Base-by-base conservation (phyloP, 2,888 invertebrate species). In the Caenorhabditis sp. region DNA sequence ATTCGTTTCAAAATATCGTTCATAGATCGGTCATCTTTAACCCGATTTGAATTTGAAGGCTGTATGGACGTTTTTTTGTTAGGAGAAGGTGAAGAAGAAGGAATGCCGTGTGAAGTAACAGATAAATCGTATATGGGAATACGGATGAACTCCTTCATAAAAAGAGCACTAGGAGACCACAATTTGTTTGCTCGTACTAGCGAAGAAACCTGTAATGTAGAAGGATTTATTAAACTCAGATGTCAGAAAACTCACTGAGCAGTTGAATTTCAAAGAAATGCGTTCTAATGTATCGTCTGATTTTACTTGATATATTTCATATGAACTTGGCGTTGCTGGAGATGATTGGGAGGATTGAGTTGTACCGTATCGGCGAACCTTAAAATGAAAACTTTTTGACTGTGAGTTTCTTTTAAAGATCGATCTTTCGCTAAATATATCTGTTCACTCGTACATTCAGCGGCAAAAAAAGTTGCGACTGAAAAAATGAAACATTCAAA, bases 331-430 rank as follows among this genome's bases (percentile, higher is more conserved):
- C 0, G 68, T 75, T 4, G 54, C 70, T 23, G 75, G 68, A 19
- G 75, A 59, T 6, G 68, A 69, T 36, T 65, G 64, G 14, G 43
- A 43, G 12, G 54, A 69, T 58, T 73, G 71, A 1, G 82, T 82
- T 50, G 81, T 81, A 10, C 81, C 81, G 64, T 81, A 81, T 14
- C 75, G 58, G 1, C 79, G 69, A 24, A 83, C 81, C 81, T 81
- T 58, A 24, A 70, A 55, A n/a, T n/a, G n/a, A 19, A 14, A 31
- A 43, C 17, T n/a, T n/a, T n/a, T n/a, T n/a, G 21, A 55, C 14
- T 10, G 24, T 26, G 8, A 14, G 6, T 53, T 53, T n/a, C n/a
- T 50, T 5, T 50, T 50, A 36, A 36, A 36, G 12, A 36, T 12
- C 5, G 6, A 36, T 36, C 36, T 36, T 12, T n/a, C n/a, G n/a